Conservation (phyloP, 2,797 vertebrate species). For the Mergus octosetaceus region DNA sequence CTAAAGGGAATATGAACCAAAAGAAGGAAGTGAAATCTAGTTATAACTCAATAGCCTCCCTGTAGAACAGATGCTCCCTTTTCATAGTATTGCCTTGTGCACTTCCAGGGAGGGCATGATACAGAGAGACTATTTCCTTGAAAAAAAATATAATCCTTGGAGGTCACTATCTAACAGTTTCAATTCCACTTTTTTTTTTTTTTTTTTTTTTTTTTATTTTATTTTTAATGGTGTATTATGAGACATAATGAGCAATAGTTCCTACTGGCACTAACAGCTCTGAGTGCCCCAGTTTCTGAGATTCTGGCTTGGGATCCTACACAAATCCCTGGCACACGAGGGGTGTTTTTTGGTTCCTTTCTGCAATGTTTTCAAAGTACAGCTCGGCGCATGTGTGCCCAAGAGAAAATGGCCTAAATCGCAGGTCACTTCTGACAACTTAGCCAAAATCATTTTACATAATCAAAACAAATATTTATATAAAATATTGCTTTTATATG, state of each 20-base stretch:
- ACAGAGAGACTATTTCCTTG: background rate
- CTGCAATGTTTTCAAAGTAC: background rate
- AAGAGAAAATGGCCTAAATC: background rate
- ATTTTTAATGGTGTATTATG: background rate
- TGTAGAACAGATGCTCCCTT: background rate
- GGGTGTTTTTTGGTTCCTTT: background rate
- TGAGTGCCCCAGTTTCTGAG: background rate
- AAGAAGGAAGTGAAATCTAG: background rate
- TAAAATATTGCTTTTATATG: background rate
- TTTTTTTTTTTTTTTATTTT: too few relatives aligned
- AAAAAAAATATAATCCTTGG: background rate
- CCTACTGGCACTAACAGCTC: background rate
- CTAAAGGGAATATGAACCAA: background rate
- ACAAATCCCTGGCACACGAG: too few relatives aligned
- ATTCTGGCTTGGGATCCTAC: background rate
- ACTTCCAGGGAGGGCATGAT: background rate
- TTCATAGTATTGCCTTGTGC: background rate
- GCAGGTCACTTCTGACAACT: background rate
- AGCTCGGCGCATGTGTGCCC: rapidly evolving
- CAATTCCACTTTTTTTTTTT: background rate
- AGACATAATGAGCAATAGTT: background rate
- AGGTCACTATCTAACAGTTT: background rate
- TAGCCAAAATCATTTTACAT: background rate
- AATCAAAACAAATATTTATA: background rate
- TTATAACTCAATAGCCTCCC: background rate